A percentile compares a stretch with the other conserved stretches of the same genome.
phyloP scores from a whole-genome alignment of 2,888 invertebrate genomes.

The Branchellion lobata region DNA sequence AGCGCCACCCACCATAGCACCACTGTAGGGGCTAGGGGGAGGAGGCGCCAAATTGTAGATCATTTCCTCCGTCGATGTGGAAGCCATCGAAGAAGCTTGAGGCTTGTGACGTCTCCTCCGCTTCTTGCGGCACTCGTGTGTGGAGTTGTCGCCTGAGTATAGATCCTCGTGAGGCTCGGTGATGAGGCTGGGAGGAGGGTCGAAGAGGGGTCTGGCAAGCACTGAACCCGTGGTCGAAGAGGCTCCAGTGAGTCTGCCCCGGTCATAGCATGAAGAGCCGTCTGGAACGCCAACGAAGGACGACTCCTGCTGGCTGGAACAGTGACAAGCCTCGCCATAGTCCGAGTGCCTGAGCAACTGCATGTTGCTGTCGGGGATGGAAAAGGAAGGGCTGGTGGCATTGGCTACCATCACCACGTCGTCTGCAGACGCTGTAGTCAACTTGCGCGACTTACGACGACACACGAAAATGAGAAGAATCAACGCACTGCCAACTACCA shows the following conservation, averaged over 20 bases:
- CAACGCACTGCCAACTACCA: conserved; percentile 65
- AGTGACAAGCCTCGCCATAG: neutral
- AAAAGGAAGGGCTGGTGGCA: neutral
- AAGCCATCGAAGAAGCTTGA: conserved; percentile 9
- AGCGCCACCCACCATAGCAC: conserved; percentile 71
- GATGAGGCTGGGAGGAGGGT: conserved; percentile 88
- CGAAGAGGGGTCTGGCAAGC: conserved; percentile 63
- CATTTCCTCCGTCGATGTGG: conserved; percentile 22
- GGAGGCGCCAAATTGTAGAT: conserved; percentile 71
- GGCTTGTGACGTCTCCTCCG: conserved; percentile 59
- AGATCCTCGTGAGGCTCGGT: conserved; percentile 57
- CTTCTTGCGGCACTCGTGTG: neutral
- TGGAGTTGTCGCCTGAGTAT: conserved; percentile 56
- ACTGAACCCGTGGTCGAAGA: conserved; percentile 67
- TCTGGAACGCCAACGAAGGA: neutral
- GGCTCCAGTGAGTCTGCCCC: conserved; percentile 73
- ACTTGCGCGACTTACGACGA: conserved; percentile 53
- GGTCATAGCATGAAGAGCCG: conserved; percentile 59
- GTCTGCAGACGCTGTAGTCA: conserved; percentile 51
- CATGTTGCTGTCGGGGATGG: conserved; percentile 19
- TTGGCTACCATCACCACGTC: conserved; percentile 45
- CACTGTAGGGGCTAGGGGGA: conserved; percentile 75
- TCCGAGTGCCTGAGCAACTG: neutral
- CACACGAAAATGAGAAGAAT: conserved; percentile 57
- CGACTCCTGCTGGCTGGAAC: neutral